A percentile compares a stretch with the other conserved stretches of the same genome.
These are phyloP conservation scores for Bugula neritina DNA, from an alignment of 2,888 invertebrate species.

Conservation along the genomic window DNA sequence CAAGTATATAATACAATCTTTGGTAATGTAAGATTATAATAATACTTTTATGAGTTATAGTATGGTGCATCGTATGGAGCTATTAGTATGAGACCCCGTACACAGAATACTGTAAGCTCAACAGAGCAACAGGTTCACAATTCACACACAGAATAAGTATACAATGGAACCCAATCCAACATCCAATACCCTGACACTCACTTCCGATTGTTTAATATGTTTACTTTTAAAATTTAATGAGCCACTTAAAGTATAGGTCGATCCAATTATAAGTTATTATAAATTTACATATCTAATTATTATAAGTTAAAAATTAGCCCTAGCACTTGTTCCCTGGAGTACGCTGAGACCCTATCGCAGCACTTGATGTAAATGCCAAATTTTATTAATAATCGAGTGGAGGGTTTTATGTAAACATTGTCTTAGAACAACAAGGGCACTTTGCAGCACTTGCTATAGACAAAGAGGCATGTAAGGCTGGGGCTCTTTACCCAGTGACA, in stretches of 20 bases:
- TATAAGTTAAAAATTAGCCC: constrained; percentile 23
- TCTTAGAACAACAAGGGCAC: constrained; percentile 3
- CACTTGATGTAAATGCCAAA: background rate
- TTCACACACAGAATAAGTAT: too few species aligned
- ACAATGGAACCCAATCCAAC: background rate
- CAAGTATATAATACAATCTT: too few species aligned
- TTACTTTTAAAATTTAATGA: constrained; percentile 24
- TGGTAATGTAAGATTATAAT: too few species aligned
- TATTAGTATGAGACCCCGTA: too few species aligned
- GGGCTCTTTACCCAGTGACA: background rate
- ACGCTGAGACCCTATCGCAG: background rate
- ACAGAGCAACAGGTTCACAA: too few species aligned
- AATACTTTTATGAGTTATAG: too few species aligned
- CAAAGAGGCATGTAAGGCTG: background rate
- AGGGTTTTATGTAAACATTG: constrained; percentile 16
- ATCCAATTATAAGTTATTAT: constrained; percentile 11
- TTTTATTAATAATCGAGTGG: background rate
- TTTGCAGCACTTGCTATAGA: background rate
- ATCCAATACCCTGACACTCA: constrained; percentile 14
- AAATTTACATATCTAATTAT: constrained; percentile 25
- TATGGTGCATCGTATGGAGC: too few species aligned
- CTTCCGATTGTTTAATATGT: constrained; percentile 18
- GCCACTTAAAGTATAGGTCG: background rate
- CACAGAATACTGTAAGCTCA: too few species aligned
- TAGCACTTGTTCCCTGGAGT: background rate